These are phyloP conservation scores for Mycetomoellerius zeteki DNA, from an alignment of 1,140 invertebrate species.

Conservation along the genomic window DNA sequence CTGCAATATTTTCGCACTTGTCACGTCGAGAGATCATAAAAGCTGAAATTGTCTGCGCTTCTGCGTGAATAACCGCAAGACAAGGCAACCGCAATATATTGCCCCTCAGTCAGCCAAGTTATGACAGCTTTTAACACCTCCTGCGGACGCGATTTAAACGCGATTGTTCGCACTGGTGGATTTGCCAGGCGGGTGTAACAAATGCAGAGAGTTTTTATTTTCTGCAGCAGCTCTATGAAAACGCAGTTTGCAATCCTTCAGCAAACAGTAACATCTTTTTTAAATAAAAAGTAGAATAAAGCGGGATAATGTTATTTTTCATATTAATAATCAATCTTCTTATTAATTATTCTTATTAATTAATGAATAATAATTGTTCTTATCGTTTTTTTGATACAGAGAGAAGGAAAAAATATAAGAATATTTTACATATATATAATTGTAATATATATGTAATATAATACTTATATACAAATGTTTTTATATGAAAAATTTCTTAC, in stretches of 20 bases:
- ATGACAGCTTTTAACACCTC: constrained; percentile 7
- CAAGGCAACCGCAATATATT: constrained; percentile 56
- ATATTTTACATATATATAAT: no score
- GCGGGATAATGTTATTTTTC: no score
- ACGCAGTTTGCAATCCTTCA: neutral
- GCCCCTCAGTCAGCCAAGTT: constrained; percentile 19
- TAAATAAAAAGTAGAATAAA: no score
- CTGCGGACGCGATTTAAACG: constrained; percentile 17
- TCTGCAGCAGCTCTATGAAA: neutral
- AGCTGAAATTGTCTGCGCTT: constrained; percentile 53
- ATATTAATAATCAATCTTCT: no score
- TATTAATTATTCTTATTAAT: no score
- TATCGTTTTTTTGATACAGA: no score
- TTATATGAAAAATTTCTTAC: no score
- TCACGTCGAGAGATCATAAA: constrained; percentile 56
- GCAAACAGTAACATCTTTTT: no score
- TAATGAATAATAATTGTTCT: no score
- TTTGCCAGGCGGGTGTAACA: neutral
- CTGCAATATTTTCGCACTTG: constrained; percentile 50
- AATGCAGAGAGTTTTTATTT: neutral
- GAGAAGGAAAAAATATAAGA: no score
- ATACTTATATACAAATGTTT: no score
- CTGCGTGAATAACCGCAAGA: constrained; percentile 48
- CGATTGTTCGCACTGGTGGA: neutral
- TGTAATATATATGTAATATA: no score